Percentiles rank a stretch among this genome's conserved stretches.
These are phyloP conservation scores for Caenorhabditis sp. DNA, from an alignment of 2,888 invertebrate species.

Conservation along the genomic window DNA sequence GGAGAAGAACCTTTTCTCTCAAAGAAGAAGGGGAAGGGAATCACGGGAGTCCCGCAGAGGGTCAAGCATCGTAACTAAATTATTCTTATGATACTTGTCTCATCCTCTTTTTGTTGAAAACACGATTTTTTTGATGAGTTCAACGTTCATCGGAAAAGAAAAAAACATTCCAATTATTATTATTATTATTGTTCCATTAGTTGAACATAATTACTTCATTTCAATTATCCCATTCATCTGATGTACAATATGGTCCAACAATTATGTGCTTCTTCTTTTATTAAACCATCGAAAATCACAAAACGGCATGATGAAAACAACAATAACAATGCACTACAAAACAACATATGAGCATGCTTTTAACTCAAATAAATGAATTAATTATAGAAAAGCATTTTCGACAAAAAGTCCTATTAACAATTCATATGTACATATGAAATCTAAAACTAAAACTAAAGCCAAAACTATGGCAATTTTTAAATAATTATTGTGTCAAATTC, in stretches of 20 bases:
- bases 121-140: too few species aligned
- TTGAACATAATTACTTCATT: not conserved
- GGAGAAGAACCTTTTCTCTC: too few species aligned
- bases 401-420: not conserved
- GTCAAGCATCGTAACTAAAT: not conserved
- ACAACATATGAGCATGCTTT: not conserved
- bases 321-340: not conserved
- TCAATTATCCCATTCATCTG: not conserved
- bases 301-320: not conserved
- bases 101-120: not conserved
- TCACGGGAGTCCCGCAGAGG: not conserved
- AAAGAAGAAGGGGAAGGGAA: not conserved
- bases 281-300: not conserved
- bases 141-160: too few species aligned
- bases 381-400: not conserved
- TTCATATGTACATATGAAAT: not conserved
- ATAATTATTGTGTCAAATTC: slow-evolving; percentile 16
- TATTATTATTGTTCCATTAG: not conserved
- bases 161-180: too few species aligned
- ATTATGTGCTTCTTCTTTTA: not conserved
- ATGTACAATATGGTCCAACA: not conserved
- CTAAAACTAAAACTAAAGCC: not conserved
- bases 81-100: not conserved
- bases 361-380: not conserved
- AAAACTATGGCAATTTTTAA: slow-evolving; percentile 1